Base-by-base conservation (phyloP, 2,797 vertebrate genomes). In the Sebastes wilsoni region DNA sequence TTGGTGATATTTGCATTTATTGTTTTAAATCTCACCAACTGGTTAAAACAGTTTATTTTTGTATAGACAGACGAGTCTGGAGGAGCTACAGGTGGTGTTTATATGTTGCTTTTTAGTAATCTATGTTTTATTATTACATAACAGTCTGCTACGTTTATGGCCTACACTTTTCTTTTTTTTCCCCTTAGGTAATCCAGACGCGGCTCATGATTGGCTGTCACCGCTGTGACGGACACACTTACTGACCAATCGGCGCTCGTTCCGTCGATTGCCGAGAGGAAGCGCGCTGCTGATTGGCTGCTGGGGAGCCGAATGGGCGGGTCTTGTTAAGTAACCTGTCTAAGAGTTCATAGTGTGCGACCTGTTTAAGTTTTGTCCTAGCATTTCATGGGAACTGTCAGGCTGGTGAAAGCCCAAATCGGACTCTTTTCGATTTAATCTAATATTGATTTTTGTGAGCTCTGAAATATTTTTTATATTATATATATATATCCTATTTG, bases 271-370 rank as follows among this genome's bases (percentile, higher is more conserved):
- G 2, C 9, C 1, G 2, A 2, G 2, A 0, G 5, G n/a, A 60
- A 1, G 4, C 18, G 0, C 4, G 27, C 23, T 16, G 3, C 65
- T 79, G 74, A 92, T 94, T 93, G 94, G 92, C 62, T 91, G 32
- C 2, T 0, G 2, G 3, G 11, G 28, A 3, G 1, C 6, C 0
- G 2, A 20, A 32, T 32, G 71, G 92, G 82, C 46, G 72, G 73
- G 6, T 14, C 2, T 1, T 1, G 58, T 94, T 94, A 81, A 89
- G 80, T 93, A 93, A 95, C 83, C 55, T 64, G 7, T 49, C n/a
- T 1, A 1, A 1, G n/a, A 42, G 67, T 67, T 70, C 38, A 12
- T 1, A 16, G 7, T 5, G 12, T 27, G 5, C 2, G 25, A 69
- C 18, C 4, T 2, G 9, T 9, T 0, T 1, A 23, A 55, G 8